Evolutionary conservation across 2,797 vertebrate species (phyloP), one percentile per base, ranked within the genome.

Genomic region (Merluccius polli): DNA sequence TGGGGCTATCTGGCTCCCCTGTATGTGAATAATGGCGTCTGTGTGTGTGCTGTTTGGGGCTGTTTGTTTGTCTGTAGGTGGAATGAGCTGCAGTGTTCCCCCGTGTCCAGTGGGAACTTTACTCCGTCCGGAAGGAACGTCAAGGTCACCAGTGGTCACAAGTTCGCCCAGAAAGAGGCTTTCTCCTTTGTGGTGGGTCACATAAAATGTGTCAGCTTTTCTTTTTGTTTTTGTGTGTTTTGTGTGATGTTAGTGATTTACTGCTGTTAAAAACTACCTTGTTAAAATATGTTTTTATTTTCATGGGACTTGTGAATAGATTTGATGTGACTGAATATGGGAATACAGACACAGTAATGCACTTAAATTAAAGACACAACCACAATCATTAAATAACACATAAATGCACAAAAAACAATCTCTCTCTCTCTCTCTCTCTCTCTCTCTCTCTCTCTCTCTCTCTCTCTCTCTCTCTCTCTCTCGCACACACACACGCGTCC

Each of bases 151-250:
- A 96, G 95, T 75, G 94, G 93, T 73, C 91, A 91, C 79, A 93
- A 92, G 74, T 86, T 90, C 24, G 86, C 90, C 74, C 86, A 90
- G 74, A 94, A 93, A 80, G 92, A 82, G 35, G 92, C 92, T 18
- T 98, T 99, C 89, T 95, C 94, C 0, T 98, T 96, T 0, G 96
- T 98, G 94, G 98, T 99, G 93, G 65, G 65, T 68, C 65, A 13
- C 27, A 12, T 30, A 4, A 68, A 16, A 12, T 29, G 29, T 24
- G 18, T 48, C 16, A 4, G 18, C 12, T 59, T 9, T 59, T n/a
- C 21, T 59, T 24, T 4, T n/a, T 9, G 52, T 59, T 24, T 12
- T 38, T 12, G 52, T 32, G 16, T 21, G 4, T 24, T 59, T n/a
- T 59, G 48, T 52, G 44, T 59, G 52, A 1, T 24, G 52, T 59